A percentile compares a stretch with the other conserved stretches of the same genome.
These are phyloP conservation scores for Labia minor DNA, from an alignment of 2,888 invertebrate genomes.

Conservation along the genomic window DNA sequence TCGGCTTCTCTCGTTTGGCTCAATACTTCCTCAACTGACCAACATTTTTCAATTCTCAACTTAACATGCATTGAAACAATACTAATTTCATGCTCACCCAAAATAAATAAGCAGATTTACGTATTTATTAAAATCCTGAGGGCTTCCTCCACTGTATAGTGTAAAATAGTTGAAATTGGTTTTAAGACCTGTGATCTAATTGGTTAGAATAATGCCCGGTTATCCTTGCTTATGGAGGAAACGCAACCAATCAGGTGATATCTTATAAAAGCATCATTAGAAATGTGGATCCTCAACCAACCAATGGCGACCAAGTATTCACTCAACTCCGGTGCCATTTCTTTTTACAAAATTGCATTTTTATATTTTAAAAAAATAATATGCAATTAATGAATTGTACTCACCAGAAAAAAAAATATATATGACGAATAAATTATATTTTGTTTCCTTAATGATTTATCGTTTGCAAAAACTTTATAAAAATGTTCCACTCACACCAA, in stretches of 20 bases:
- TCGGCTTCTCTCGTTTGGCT: slow-evolving; percentile 30
- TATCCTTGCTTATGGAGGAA: slow-evolving; percentile 38
- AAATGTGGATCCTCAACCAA: slow-evolving; percentile 39
- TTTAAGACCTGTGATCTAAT: slow-evolving; percentile 38
- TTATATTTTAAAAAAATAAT: neutral
- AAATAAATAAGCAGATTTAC: neutral
- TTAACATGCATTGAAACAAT: neutral
- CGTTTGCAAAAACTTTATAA: neutral
- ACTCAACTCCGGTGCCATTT: slow-evolving; percentile 25
- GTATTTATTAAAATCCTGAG: slow-evolving; percentile 28
- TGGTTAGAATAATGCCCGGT: slow-evolving; percentile 42
- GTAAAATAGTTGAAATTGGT: slow-evolving; percentile 30
- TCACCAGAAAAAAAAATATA: neutral
- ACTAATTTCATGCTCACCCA: neutral
- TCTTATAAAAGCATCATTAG: slow-evolving; percentile 31
- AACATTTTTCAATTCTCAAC: neutral
- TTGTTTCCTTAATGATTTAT: neutral
- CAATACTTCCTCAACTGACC: slow-evolving; percentile 32
- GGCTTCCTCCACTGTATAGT: slow-evolving; percentile 29
- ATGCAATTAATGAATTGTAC: neutral
- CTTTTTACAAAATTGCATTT: slow-evolving; percentile 28
- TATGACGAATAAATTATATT: neutral
- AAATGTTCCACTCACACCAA: neutral
- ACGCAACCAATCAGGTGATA: slow-evolving; percentile 35
- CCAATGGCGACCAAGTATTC: slow-evolving; percentile 33